A percentile compares a stretch with the other conserved stretches of the same genome.
Evolutionary conservation across 2,113 vertebrate species (phyloP).

Genomic region (Cyrtonyx montezumae): DNA sequence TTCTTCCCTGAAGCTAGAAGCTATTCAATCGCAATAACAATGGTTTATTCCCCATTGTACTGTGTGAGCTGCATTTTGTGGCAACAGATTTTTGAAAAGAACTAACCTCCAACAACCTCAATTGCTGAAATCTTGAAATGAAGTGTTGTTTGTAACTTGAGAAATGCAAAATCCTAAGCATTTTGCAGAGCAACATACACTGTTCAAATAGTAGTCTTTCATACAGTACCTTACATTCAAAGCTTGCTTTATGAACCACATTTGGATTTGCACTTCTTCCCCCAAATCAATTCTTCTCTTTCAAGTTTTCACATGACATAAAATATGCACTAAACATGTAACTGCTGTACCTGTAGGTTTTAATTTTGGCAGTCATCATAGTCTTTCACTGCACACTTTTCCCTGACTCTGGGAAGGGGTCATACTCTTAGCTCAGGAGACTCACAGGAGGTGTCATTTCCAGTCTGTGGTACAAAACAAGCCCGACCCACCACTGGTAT

Average conservation of each 20-base stretch:
- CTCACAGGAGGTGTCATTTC: fast-evolving
- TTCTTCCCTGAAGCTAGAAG: constrained; percentile 37
- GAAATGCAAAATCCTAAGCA: background rate
- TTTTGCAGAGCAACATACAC: background rate
- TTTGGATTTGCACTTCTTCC: background rate
- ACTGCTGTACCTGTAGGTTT: background rate
- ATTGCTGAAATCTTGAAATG: background rate
- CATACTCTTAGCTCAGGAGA: background rate
- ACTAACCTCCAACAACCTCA: background rate
- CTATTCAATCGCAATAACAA: background rate
- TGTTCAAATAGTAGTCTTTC: background rate
- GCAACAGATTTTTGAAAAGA: background rate
- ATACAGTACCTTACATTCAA: background rate
- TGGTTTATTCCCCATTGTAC: background rate
- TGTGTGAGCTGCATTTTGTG: background rate
- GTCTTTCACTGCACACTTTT: background rate
- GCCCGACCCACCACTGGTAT: background rate
- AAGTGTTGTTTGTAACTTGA: background rate
- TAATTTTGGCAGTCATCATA: background rate
- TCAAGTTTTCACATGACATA: background rate
- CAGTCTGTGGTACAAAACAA: background rate
- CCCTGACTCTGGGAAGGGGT: background rate
- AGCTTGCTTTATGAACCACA: background rate
- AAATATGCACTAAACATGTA: background rate
- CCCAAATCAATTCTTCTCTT: background rate